Evolutionary conservation across 1,140 invertebrate species (phyloP).

Genomic region (Globodera rostochiensis): DNA sequence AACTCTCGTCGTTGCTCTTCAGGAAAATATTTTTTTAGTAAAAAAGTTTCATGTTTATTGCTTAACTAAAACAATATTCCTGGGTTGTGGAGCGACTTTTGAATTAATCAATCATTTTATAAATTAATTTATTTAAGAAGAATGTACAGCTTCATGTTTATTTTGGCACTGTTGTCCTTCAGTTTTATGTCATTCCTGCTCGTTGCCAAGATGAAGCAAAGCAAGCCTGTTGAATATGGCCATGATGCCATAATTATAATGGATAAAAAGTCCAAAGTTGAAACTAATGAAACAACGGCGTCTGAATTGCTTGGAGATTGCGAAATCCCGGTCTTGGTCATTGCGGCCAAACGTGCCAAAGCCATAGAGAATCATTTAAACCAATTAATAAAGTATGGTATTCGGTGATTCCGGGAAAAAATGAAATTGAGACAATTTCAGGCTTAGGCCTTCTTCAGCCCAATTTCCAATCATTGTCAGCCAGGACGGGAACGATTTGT

Average conservation of each 20-base stretch:
- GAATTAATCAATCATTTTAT: not conserved
- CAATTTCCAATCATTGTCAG: slow-evolving; percentile 69
- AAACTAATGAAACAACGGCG: not conserved
- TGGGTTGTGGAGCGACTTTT: not conserved
- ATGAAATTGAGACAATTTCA: slow-evolving; percentile 11
- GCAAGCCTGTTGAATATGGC: not conserved
- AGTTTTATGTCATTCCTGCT: not conserved
- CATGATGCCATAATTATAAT: not conserved
- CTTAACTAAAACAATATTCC: not conserved
- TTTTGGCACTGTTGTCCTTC: not conserved
- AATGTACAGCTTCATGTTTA: not conserved
- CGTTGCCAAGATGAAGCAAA: not conserved
- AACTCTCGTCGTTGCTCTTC: too few species aligned
- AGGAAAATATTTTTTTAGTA: too few species aligned
- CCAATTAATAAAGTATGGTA: slow-evolving; percentile 65
- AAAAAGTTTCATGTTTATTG: too few species aligned
- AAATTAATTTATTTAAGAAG: not conserved
- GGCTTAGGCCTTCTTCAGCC: slow-evolving; percentile 57
- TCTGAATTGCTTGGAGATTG: not conserved
- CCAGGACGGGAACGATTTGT: slow-evolving; percentile 67
- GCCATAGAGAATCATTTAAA: slow-evolving; percentile 67
- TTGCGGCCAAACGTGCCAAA: slow-evolving; percentile 66
- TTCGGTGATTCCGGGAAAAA: not conserved
- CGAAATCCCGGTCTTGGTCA: slow-evolving; percentile 65
- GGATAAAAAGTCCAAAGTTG: not conserved